Conservation (phyloP, 2,797 vertebrate species). For the Acrossocheilus wenchowensis region DNA sequence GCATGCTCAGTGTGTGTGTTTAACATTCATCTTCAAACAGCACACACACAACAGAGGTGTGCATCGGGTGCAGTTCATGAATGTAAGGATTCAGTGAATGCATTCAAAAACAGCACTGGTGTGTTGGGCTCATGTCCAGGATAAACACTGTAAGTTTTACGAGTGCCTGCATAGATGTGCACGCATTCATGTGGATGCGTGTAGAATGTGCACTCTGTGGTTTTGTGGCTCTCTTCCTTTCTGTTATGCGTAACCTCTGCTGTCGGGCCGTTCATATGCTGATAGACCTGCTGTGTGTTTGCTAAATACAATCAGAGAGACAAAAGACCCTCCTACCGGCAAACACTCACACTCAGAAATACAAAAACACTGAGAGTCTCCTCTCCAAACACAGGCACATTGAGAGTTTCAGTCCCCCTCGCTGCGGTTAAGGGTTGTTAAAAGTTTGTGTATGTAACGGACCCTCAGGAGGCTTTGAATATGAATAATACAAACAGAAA, state of each 20-base stretch:
- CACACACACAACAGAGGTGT: background rate
- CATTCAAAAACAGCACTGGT: slow-evolving; percentile 15
- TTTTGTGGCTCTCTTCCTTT: slow-evolving; percentile 22
- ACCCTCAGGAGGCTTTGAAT: background rate
- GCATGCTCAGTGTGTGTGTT: slow-evolving; percentile 8
- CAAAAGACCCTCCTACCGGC: slow-evolving; percentile 23
- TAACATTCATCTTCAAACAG: background rate
- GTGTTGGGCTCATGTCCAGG: slow-evolving; percentile 38
- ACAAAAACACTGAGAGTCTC: slow-evolving; percentile 34
- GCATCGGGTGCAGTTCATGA: background rate
- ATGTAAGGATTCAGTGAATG: slow-evolving; percentile 21
- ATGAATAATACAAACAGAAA: slow-evolving; percentile 20
- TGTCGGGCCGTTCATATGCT: slow-evolving; percentile 29
- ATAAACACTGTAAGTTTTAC: slow-evolving; percentile 30
- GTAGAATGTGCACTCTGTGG: background rate
- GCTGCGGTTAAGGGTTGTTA: slow-evolving; percentile 17
- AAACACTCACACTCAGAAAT: slow-evolving; percentile 22
- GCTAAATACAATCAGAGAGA: slow-evolving; percentile 27
- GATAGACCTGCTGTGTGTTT: slow-evolving; percentile 43
- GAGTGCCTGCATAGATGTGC: slow-evolving; percentile 23
- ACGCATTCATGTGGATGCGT: slow-evolving; percentile 2
- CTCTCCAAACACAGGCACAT: slow-evolving; percentile 21
- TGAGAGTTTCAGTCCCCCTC: slow-evolving; percentile 8
- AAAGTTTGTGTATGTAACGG: slow-evolving; percentile 10
- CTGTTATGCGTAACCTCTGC: background rate